Evolutionary conservation across 2,888 invertebrate genomes (phyloP), one percentile per base, ranked within the genome.

Genomic region (Theretra japonica): DNA sequence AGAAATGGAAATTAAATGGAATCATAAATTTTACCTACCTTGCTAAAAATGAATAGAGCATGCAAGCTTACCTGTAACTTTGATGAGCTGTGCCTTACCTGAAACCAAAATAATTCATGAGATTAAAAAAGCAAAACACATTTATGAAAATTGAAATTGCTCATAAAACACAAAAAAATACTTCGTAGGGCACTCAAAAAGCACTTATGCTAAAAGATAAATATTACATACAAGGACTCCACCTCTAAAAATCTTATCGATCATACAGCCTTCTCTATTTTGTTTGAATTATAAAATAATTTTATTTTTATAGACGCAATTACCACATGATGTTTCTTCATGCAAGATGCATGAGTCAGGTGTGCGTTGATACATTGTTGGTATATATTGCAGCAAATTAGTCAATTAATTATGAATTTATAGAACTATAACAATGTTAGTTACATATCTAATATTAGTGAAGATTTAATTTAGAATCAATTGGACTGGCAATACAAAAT

Each of bases 71-170:
- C 82, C 82, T 82, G 75, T 76, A 72, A 56, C 21, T 65, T 62
- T 73, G 74, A 74, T 53, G 53, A 53, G n/a, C 5, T n/a, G 5
- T n/a, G 74, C 72, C 82, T 86, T 86, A 86, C 86, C 85, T 86
- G 86, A 72, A 86, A 87, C 83, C 81, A 85, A 82, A 86, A 79
- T 56, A n/a, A 17, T 62, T 56, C 8, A 65, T 65, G 4, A 65
- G 48, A 53, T 53, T n/a, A 1, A 11, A 4, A 41, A 41, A 11
- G 11, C 11, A 11, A 41, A 6, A 33, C 15, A 41, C 41, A 41
- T 15, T 41, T 15, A 11, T 41, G 41, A 41, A 23, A 50, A 48
- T 48, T 23, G 19, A 41, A 21, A 50, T 15, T 11, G 15, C 25
- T 68, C 15, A 8, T 68, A 25, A 68, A 41, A 2, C 15, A 50